phyloP scores from a whole-genome alignment of 1,140 invertebrate genomes.

The Eulimnadia texana region DNA sequence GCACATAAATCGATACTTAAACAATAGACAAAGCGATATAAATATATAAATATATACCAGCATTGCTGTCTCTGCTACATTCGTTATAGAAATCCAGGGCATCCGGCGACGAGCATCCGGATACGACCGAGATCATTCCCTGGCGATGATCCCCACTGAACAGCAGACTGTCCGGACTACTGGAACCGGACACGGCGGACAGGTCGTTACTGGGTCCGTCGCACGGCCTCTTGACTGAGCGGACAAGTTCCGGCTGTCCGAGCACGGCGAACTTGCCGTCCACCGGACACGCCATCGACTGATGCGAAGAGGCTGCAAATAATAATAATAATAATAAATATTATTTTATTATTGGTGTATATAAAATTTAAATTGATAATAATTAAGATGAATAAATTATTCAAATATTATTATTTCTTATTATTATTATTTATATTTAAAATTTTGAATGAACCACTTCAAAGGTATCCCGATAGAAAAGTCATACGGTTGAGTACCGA shows the following conservation, averaged over 20 bases:
- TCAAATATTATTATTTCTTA: neutral
- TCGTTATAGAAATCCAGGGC: slow-evolving; percentile 12
- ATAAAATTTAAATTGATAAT: too few relatives aligned
- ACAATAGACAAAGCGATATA: neutral
- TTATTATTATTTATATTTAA: neutral
- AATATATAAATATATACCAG: slow-evolving; percentile 8
- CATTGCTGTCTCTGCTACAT: slow-evolving; percentile 10
- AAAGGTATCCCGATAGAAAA: neutral
- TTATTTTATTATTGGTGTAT: neutral
- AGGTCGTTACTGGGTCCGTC: slow-evolving; percentile 8
- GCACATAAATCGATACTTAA: too few relatives aligned
- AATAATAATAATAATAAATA: neutral
- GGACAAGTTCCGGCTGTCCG: slow-evolving; percentile 1
- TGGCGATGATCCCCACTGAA: neutral
- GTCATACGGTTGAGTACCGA: neutral
- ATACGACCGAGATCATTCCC: slow-evolving; percentile 6
- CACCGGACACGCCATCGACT: slow-evolving; percentile 14
- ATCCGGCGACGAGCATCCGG: slow-evolving; percentile 11
- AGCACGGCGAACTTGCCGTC: slow-evolving; percentile 13
- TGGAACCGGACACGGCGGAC: neutral
- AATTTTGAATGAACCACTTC: neutral
- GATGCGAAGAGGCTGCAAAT: slow-evolving; percentile 13
- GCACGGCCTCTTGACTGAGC: neutral
- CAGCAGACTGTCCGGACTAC: neutral
- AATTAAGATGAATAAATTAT: too few relatives aligned